Evolutionary conservation across 37 sponge, comb jelly and placozoan species (phyloP).

Genomic region (Aphrocallistes beatrix): DNA sequence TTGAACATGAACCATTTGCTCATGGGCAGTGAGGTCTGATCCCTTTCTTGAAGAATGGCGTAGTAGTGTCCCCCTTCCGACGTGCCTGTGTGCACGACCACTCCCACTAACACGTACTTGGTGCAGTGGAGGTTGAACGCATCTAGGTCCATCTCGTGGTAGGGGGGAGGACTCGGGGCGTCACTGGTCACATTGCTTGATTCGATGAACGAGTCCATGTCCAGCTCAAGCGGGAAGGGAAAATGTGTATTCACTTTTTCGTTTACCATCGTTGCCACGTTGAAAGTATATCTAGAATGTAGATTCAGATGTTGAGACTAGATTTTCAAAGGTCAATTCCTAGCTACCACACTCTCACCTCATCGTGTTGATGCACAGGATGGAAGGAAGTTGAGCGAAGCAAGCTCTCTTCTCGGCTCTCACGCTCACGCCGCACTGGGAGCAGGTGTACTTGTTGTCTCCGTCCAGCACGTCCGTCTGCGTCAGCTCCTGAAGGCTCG

Average conservation of each 20-base stretch:
- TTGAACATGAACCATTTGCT: not conserved
- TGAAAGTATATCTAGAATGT: constrained; percentile 12
- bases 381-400: constrained; percentile 17
- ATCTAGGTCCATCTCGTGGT: not conserved
- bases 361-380: constrained; percentile 32
- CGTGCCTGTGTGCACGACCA: constrained; percentile 32
- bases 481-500: constrained; percentile 18
- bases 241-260: constrained; percentile 27
- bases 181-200: not conserved
- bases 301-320: not conserved
- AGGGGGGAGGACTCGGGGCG: not conserved
- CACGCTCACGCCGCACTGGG: constrained; percentile 18
- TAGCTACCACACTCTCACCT: not conserved
- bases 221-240: constrained; percentile 17
- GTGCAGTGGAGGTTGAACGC: not conserved
- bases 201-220: constrained; percentile 23
- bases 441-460: constrained; percentile 29
- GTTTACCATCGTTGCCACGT: constrained; percentile 13
- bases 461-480: constrained; percentile 22
- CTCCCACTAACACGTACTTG: constrained; percentile 29
- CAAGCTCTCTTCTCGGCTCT: constrained; percentile 29
- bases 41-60: constrained; percentile 19
- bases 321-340: not conserved
- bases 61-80: constrained; percentile 31
- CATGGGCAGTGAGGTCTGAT: not conserved